These are phyloP conservation scores for Netta rufina DNA, from an alignment of 2,797 vertebrate genomes.

Conservation along the genomic window DNA sequence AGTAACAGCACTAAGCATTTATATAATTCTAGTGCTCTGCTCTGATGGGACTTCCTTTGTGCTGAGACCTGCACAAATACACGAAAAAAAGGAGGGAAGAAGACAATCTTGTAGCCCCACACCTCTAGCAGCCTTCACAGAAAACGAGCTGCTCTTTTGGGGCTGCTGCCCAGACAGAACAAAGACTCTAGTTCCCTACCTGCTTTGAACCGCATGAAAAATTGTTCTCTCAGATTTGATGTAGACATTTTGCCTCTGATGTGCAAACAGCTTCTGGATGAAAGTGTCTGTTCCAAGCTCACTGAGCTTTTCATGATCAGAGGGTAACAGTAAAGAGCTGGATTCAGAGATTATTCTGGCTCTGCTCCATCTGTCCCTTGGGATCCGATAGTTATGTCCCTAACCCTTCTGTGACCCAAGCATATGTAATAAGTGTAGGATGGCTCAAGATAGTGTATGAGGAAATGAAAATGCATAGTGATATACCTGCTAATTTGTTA, in stretches of 20 bases:
- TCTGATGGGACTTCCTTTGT: not conserved
- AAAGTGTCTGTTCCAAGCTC: conserved; percentile 13
- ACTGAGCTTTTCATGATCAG: conserved; percentile 22
- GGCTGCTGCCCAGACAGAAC: not conserved
- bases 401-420: conserved; percentile 13
- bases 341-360: not conserved
- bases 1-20: not conserved
- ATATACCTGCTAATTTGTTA: not conserved
- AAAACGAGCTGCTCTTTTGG: not conserved
- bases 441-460: accelerated
- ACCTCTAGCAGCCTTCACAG: not conserved
- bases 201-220: not conserved
- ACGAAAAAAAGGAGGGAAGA: not conserved
- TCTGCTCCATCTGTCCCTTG: conserved; percentile 33
- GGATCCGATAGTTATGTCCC: conserved; percentile 4
- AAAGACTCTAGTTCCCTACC: not conserved
- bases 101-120: not conserved
- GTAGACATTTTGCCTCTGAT: not conserved
- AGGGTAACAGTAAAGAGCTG: not conserved
- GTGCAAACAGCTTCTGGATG: conserved; percentile 4
- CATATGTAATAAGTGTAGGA: not conserved
- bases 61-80: not conserved
- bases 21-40: not conserved
- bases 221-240: not conserved
- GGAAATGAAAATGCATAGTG: not conserved